A percentile compares a stretch with the other conserved stretches of the same genome.
Conservation (phyloP, 2,888 invertebrate species). For the Biston stratarius region DNA sequence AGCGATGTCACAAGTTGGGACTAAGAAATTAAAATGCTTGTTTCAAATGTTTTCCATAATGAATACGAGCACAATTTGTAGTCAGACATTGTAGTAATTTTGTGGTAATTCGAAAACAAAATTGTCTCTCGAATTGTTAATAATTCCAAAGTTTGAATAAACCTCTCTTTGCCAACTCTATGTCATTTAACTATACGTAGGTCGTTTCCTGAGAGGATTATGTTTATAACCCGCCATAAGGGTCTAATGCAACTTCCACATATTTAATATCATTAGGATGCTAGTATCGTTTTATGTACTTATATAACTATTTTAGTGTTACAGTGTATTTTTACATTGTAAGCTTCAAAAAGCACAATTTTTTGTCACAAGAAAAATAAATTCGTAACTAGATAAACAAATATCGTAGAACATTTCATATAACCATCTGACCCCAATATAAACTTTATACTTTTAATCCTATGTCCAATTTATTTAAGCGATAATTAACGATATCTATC, state of each 20-base stretch:
- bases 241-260: not conserved
- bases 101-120: not conserved
- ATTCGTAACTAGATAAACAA: too few species aligned
- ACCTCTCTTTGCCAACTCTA: not conserved
- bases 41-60: conserved; percentile 22
- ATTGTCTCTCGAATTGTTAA: not conserved
- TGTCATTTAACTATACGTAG: not conserved
- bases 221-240: not conserved
- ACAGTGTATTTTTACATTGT: too few species aligned
- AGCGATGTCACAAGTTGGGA: conserved; percentile 42
- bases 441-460: too few species aligned
- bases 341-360: too few species aligned
- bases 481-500: too few species aligned
- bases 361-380: too few species aligned
- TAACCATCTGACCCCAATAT: too few species aligned
- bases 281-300: not conserved
- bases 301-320: too few species aligned
- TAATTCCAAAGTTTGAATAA: not conserved
- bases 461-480: too few species aligned
- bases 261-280: not conserved
- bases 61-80: not conserved
- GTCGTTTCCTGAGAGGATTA: conserved; percentile 3
- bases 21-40: conserved; percentile 28
- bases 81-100: not conserved
- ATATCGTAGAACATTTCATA: too few species aligned